phyloP scores from a whole-genome alignment of 2,797 vertebrate species.

The Oreonectes daqikongensis region DNA sequence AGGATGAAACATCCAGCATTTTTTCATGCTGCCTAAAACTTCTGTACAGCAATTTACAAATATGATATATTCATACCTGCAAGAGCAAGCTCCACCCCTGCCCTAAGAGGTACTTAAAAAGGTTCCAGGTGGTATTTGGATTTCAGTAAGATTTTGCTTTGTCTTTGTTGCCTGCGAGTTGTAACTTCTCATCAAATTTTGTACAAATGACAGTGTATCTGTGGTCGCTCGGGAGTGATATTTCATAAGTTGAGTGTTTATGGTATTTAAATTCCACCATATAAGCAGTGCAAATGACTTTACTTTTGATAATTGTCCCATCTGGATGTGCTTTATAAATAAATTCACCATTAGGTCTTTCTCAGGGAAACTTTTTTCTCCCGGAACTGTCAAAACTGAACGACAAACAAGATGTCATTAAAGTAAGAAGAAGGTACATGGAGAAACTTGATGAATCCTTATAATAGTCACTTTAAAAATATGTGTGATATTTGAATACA shows the following conservation, averaged over 20 bases:
- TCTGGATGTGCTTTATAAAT: conserved; percentile 6
- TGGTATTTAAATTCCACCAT: conserved; percentile 3
- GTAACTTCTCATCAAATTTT: not conserved
- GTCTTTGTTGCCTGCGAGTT: not conserved
- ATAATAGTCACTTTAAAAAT: not conserved
- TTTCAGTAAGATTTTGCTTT: not conserved
- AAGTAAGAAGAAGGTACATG: not conserved
- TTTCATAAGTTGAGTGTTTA: conserved; percentile 13
- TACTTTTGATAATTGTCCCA: conserved; percentile 11
- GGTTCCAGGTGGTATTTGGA: not conserved
- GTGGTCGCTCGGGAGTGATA: not conserved
- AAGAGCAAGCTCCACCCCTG: not conserved
- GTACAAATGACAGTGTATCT: not conserved
- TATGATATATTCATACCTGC: not conserved
- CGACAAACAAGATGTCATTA: not conserved
- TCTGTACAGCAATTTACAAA: not conserved
- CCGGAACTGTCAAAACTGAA: not conserved
- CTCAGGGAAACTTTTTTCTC: not conserved
- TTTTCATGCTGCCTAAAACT: not conserved
- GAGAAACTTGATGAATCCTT: not conserved
- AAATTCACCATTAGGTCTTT: conserved; percentile 5
- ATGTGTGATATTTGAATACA: too few relatives aligned
- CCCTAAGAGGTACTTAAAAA: not conserved
- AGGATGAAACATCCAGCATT: not conserved
- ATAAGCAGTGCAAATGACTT: conserved; percentile 6